phyloP scores from a whole-genome alignment of 2,888 invertebrate genomes.

The Pseudococcus jackbeardsleyi region DNA sequence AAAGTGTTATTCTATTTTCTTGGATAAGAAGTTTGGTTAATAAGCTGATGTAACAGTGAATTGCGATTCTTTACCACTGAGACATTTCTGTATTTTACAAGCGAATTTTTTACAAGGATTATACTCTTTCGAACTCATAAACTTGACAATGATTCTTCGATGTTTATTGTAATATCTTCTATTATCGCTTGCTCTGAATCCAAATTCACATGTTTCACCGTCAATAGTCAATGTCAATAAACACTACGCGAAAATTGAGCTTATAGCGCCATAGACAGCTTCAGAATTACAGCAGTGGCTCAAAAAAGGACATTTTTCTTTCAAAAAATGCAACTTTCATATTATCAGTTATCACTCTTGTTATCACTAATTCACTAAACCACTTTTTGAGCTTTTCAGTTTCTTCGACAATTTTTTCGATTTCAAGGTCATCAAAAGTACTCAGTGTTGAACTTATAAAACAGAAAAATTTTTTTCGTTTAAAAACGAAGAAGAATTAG shows the following conservation, averaged over 20 bases:
- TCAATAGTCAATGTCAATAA: too few species aligned
- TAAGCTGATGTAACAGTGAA: too few species aligned
- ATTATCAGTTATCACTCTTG: neutral
- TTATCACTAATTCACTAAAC: neutral
- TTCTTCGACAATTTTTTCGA: neutral
- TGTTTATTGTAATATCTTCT: too few species aligned
- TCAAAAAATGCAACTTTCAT: neutral
- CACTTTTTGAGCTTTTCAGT: neutral
- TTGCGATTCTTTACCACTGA: conserved; percentile 31
- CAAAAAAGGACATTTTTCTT: neutral
- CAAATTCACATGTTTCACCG: too few species aligned
- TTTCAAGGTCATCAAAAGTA: neutral
- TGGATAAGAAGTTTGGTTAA: too few species aligned
- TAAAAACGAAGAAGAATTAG: neutral
- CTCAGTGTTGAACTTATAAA: neutral
- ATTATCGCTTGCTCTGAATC: too few species aligned
- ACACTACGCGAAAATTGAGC: too few species aligned
- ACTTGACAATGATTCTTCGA: neutral
- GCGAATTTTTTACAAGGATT: conserved; percentile 63
- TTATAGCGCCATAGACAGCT: neutral
- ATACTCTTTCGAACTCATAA: conserved; percentile 21
- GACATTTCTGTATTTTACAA: conserved; percentile 62
- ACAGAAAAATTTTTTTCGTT: neutral
- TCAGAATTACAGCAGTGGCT: neutral
- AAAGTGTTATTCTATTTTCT: neutral